Base-by-base conservation (phyloP, 1,140 invertebrate species). In the Varroa destructor region DNA sequence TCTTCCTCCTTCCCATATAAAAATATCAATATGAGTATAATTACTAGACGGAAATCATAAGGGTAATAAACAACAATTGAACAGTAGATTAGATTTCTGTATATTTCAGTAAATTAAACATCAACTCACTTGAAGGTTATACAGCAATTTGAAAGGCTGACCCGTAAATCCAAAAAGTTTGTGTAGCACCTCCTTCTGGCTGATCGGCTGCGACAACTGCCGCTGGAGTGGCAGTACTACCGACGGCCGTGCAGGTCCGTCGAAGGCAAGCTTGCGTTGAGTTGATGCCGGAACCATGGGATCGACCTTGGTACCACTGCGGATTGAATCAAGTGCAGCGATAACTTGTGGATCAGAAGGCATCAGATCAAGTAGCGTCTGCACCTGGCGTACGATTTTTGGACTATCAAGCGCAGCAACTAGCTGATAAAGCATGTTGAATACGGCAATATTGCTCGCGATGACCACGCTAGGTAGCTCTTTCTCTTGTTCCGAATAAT, bases 391-490 rank as follows among this genome's bases (percentile, higher is more conserved):
- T 12, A 80, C 80, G 57, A 83, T 81, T 72, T 78, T 81, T 70
- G 79, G 73, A 75, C 83, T 81, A 51, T 82, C 79, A 43, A 82
- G 75, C 55, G 80, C 79, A 43, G 81, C 61, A 36, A 67, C 79
- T 8, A 84, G 76, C 71, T 82, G 79, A 73, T 83, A 83, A n/a
- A 84, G 75, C 77, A 83, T 80, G 36, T 81, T 78, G 78, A 84
- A 84, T 6, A 84, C 80, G 73, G 83, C 79, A 58, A 78, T 81
- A 70, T 79, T 81, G 56, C 77, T 75, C 5, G 83, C 80, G 80
- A 84, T 84, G 5, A 84, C 79, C 46, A 84, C 82, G 25, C 83
- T 82, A 70, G 83, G 83, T 51, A 84, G 75, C 72, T 79, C 79
- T 75, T 83, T 83, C 75, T 84, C 82, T 76, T 82, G 75, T 42